Conservation (phyloP, 2,113 vertebrate genomes). For the Cyprinodon brontotheroides region DNA sequence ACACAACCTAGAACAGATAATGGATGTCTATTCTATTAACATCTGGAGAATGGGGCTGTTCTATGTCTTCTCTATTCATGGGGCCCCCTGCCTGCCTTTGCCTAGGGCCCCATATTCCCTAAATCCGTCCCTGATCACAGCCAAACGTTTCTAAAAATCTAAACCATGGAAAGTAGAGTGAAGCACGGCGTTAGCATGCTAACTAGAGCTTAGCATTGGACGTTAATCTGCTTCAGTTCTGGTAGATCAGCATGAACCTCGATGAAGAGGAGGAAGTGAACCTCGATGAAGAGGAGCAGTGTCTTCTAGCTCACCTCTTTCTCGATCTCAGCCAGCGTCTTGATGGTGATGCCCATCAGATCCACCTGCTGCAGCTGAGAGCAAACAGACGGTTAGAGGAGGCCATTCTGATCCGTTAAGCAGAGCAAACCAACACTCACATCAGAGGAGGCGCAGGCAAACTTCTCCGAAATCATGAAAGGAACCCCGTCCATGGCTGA, state of each 20-base stretch:
- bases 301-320: constrained; percentile 87
- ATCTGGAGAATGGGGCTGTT: too few relatives aligned
- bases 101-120: too few relatives aligned
- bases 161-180: too few relatives aligned
- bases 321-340: constrained; percentile 95
- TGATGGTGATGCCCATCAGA: constrained; percentile 96
- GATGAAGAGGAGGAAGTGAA: background rate
- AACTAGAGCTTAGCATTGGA: too few relatives aligned
- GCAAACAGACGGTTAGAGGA: background rate
- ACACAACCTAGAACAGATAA: too few relatives aligned
- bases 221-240: background rate
- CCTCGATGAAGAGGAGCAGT: background rate
- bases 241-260: background rate
- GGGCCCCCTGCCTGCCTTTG: too few relatives aligned
- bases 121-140: too few relatives aligned
- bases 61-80: too few relatives aligned
- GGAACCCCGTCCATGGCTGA: constrained; percentile 98
- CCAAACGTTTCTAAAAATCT: too few relatives aligned
- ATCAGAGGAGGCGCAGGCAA: constrained; percentile 90
- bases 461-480: constrained; percentile 98
- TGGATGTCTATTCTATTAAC: too few relatives aligned
- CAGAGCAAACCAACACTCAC: constrained; percentile 77
- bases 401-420: too few relatives aligned
- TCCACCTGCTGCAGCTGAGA: constrained; percentile 92
- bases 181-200: too few relatives aligned